Evolutionary conservation across 2,113 vertebrate species (phyloP).

Genomic region (Axis porcinus): DNA sequence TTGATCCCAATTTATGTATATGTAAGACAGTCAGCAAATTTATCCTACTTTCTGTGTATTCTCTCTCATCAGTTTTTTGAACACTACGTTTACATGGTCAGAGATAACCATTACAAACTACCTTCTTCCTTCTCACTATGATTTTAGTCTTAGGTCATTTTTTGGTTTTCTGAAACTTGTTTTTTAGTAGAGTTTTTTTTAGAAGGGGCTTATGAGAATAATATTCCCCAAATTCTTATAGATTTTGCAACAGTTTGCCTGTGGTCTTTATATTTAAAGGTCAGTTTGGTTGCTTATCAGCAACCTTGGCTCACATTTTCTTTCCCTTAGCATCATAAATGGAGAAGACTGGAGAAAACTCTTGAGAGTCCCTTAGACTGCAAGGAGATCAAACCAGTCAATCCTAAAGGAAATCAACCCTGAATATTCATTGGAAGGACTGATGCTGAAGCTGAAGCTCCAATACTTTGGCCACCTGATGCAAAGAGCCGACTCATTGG

Average conservation of each 20-base stretch:
- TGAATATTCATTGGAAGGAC: neutral
- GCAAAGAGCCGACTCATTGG: fast-evolving
- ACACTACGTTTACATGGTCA: neutral
- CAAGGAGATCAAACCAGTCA: neutral
- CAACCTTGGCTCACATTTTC: neutral
- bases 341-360: neutral
- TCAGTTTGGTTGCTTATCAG: neutral
- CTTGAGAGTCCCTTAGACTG: neutral
- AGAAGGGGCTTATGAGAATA: neutral
- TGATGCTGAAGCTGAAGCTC: neutral
- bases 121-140: neutral
- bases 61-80: neutral
- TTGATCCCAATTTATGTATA: neutral
- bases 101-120: neutral
- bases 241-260: neutral
- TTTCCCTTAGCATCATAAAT: neutral
- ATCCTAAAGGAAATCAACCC: neutral
- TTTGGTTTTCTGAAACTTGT: neutral
- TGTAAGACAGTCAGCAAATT: neutral
- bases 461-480: neutral
- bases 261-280: neutral
- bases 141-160: neutral
- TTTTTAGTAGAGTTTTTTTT: neutral
- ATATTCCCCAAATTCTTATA: neutral
- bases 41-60: neutral